These are phyloP conservation scores for Limnodromus scolopaceus DNA, from an alignment of 2,797 vertebrate species.

Conservation along the genomic window DNA sequence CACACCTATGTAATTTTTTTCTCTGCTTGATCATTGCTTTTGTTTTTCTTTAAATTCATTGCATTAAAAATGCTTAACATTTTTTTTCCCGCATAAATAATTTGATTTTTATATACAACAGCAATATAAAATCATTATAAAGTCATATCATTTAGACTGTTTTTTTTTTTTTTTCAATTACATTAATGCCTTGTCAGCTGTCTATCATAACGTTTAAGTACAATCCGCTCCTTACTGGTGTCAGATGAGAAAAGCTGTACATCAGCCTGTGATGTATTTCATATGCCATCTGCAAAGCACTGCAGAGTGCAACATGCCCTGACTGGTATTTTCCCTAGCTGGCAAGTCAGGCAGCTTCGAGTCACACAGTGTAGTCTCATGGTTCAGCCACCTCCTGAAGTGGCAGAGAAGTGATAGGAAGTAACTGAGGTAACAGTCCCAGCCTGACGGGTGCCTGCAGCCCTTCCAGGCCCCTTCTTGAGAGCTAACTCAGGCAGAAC, in stretches of 20 bases:
- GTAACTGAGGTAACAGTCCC: neutral
- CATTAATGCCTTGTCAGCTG: neutral
- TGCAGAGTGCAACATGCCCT: too few species aligned
- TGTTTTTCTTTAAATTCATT: neutral
- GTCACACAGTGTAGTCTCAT: neutral
- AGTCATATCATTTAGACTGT: neutral
- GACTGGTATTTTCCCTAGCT: neutral
- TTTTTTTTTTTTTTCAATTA: neutral
- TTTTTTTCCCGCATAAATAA: neutral
- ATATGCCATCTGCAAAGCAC: neutral
- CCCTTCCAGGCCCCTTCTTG: too few species aligned
- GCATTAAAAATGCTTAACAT: neutral
- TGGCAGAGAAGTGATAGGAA: neutral
- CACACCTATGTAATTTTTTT: neutral
- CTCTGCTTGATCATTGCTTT: neutral
- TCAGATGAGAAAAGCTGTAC: neutral
- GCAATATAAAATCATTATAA: neutral
- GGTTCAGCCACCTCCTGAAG: neutral
- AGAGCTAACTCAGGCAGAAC: neutral
- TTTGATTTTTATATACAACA: neutral
- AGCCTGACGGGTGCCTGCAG: accelerated
- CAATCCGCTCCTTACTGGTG: neutral
- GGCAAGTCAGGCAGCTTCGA: neutral
- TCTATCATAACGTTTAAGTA: neutral
- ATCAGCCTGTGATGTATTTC: neutral